Evolutionary conservation across 2,888 invertebrate genomes (phyloP).

Genomic region (Lepidocyrtoides sp.): DNA sequence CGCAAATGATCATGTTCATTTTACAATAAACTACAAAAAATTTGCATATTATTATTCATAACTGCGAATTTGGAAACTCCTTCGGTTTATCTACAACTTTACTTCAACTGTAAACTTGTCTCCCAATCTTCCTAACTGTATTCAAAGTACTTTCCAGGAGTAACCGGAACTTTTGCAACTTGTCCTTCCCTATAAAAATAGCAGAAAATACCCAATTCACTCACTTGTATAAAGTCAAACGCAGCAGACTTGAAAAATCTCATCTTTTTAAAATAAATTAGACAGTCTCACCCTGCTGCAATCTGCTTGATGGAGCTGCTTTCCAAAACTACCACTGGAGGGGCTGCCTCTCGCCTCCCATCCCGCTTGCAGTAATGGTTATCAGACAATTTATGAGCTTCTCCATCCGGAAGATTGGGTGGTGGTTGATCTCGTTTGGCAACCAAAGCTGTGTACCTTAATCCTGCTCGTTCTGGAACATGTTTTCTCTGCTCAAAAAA

Average conservation of each 20-base stretch:
- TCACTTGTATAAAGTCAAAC: not conserved
- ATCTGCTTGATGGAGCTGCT: conserved; percentile 68
- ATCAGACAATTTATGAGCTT: conserved; percentile 91
- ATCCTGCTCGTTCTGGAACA: conserved; percentile 87
- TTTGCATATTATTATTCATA: not conserved
- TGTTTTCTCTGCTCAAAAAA: conserved; percentile 88
- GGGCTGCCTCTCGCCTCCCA: conserved; percentile 92
- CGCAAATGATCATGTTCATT: too few relatives aligned
- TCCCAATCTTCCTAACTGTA: conserved; percentile 73
- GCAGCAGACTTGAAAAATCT: not conserved
- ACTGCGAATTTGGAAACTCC: not conserved
- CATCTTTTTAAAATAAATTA: not conserved
- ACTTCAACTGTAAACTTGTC: not conserved
- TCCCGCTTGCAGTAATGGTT: conserved; percentile 96
- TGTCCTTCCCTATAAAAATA: conserved; percentile 33
- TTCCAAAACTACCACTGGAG: conserved; percentile 89
- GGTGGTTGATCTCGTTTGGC: conserved; percentile 93
- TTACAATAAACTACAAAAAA: not conserved
- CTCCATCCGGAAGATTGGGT: conserved; percentile 92
- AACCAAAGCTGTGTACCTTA: conserved; percentile 91
- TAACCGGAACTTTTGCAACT: conserved; percentile 60
- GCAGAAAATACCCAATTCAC: not conserved
- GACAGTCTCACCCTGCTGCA: conserved; percentile 35
- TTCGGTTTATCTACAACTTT: not conserved
- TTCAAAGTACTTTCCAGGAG: conserved; percentile 82